Evolutionary conservation across 2,888 invertebrate genomes (phyloP), one percentile per base, ranked within the genome.

Genomic region (Slavum lentiscoides): DNA sequence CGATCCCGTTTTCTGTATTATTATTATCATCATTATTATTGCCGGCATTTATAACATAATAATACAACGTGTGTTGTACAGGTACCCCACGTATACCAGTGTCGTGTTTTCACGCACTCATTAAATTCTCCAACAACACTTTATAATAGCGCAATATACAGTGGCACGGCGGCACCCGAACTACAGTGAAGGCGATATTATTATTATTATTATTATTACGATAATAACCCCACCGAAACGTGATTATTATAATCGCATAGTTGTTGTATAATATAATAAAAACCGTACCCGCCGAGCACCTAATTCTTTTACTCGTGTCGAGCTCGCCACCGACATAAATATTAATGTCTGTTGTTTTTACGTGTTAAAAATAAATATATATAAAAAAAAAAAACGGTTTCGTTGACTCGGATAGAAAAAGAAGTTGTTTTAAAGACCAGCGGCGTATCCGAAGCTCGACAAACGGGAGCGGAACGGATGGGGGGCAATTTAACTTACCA

Each of bases 21-120:
- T 72, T 39, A 72, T 15, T 39, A 30, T 53, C 15, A 39, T 66
- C n/a, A 23, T 49, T 49, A 53, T 59, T 21, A 59, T 53, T 15
- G 49, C 13, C 13, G 49, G 11, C 49, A 11, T 0, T 2, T 43
- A 17, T 21, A n/a, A 21, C 49, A 55, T 19, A 23, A 30, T 30
- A 30, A 30, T 30, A 30, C 4, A 30, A 30, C 4, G 30, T 30
- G 61, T 61, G 43, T 21, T 30, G 49, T 49, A 13, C 13, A n/a
- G 21, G 21, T 53, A 55, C 55, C 55, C 13, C 2, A 15, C 5
- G 68, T 19, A n/a, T 61, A 62, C 61, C 73, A 43, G 53, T 58
- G 74, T 75, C 75, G 67, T 67, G 75, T 75, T 75, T 75, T 75
- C 75, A 67, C 75, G 75, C 75, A 59, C 58, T 59, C 75, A 58